Conservation (phyloP, 2,113 vertebrate species). For the Apistogramma diplotaenia region DNA sequence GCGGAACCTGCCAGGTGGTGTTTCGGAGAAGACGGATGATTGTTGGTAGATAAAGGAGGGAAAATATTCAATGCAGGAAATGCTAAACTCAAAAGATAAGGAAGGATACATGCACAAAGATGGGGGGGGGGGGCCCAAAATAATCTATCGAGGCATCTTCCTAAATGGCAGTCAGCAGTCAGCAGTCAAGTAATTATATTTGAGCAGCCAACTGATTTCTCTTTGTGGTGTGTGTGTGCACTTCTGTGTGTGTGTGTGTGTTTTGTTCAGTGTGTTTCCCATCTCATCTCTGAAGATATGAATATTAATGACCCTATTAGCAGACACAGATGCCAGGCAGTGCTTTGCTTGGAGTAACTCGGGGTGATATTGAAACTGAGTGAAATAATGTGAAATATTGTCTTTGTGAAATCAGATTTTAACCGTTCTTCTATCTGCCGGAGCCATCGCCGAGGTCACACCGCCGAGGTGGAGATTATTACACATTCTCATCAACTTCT, state of each 20-base stretch:
- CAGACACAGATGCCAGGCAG: constrained; percentile 55
- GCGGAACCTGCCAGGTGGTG: neutral
- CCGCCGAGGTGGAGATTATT: constrained; percentile 37
- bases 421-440: constrained; percentile 21
- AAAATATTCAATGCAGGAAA: neutral
- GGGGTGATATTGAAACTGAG: constrained; percentile 44
- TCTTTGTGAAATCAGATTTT: constrained; percentile 32
- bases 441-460: constrained; percentile 31
- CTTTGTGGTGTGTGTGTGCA: constrained; percentile 22
- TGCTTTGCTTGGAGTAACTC: constrained; percentile 51
- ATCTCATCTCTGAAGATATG: constrained; percentile 63
- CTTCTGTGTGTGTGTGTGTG: constrained; percentile 16
- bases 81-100: neutral
- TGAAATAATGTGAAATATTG: constrained; percentile 46
- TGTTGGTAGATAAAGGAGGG: neutral
- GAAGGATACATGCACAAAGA: neutral
- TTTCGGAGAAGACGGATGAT: neutral
- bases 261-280: constrained; percentile 35
- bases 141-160: constrained; percentile 40
- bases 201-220: constrained; percentile 67
- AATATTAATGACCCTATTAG: constrained; percentile 72
- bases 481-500: constrained; percentile 35
- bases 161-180: constrained; percentile 61
- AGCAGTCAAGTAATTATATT: constrained; percentile 69
- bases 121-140: constrained; percentile 10